Evolutionary conservation across 2,797 vertebrate species (phyloP), one percentile per base, ranked within the genome.

Genomic region (Alcedo atthis): DNA sequence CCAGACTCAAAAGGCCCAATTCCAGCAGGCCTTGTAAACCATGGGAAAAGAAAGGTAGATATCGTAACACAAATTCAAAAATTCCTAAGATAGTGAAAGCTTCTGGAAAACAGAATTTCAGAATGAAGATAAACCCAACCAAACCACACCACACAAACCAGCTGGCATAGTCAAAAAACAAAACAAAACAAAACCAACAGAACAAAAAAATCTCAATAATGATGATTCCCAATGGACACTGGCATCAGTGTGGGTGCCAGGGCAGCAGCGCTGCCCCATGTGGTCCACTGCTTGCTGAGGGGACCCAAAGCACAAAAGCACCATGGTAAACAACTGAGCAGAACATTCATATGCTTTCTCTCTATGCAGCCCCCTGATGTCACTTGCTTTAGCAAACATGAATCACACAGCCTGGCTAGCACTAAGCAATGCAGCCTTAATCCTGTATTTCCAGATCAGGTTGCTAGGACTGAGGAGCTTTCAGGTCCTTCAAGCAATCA

Each of bases 61-160:
- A 32, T 1, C 20, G 18, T 19, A 84, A 78, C 40, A 74, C 20
- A 54, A 74, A 84, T 18, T 30, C 53, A 3, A 2, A 84, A 20
- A 35, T 30, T 24, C 0, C 0, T 6, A 59, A 78, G 35, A 12
- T 0, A 33, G 6, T 6, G 1, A 33, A 76, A 80, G 33, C 28
- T 61, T 85, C 46, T 37, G 35, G n/a, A 69, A 79, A 46, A 42
- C 5, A 78, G 66, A 67, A 43, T 18, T 53, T 14, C 45, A 18
- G 69, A 59, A 21, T n/a, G 33, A 57, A 48, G 6, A 28, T 70
- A 22, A 26, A 62, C 4, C 16, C 0, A 6, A 49, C 9, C n/a
- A 35, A 55, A 54, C 8, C 16, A 46, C 24, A 55, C 57, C 66
- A 20, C 54, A 54, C 35, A 28, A 58, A 54, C 30, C 26, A 59